Evolutionary conservation across 2,888 invertebrate genomes (phyloP).

Genomic region (Troides aeacus): DNA sequence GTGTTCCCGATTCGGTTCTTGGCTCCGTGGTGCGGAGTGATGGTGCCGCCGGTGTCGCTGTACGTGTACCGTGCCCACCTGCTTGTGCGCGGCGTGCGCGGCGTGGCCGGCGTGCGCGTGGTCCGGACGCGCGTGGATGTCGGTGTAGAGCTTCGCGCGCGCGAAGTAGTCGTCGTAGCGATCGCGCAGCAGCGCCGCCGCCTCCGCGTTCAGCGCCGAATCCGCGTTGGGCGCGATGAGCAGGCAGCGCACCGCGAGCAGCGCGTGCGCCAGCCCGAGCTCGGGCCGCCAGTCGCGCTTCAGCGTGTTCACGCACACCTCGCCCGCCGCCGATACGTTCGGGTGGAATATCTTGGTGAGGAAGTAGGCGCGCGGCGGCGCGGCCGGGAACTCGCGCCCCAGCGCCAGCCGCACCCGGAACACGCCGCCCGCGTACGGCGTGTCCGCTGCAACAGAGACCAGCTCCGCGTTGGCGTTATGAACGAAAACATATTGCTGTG

Average conservation of each 20-base stretch:
- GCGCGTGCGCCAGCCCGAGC: constrained; percentile 96
- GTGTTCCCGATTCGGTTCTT: neutral
- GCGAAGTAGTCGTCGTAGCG: constrained; percentile 94
- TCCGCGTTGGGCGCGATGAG: constrained; percentile 98
- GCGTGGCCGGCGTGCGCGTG: constrained; percentile 4
- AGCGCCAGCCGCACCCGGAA: constrained; percentile 94
- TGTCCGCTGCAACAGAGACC: constrained; percentile 83
- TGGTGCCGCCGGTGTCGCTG: too few species aligned
- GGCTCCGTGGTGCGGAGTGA: neutral
- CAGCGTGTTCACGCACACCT: constrained; percentile 97
- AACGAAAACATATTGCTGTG: too few species aligned
- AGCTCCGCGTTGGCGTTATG: too few species aligned
- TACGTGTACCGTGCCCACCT: neutral
- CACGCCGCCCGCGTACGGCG: constrained; percentile 93
- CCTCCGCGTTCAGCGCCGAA: constrained; percentile 98
- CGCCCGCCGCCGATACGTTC: constrained; percentile 95
- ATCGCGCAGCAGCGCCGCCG: constrained; percentile 94
- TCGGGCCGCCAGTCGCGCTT: constrained; percentile 98
- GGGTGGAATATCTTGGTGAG: constrained; percentile 98
- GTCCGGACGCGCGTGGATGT: constrained; percentile 59
- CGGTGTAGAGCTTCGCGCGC: constrained; percentile 70
- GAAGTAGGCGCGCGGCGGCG: constrained; percentile 96
- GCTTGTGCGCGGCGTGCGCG: constrained; percentile 6
- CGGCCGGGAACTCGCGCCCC: constrained; percentile 94
- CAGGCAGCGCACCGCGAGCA: constrained; percentile 94